Conservation (phyloP, 2,113 vertebrate species). For the Phocoena phocoena region DNA sequence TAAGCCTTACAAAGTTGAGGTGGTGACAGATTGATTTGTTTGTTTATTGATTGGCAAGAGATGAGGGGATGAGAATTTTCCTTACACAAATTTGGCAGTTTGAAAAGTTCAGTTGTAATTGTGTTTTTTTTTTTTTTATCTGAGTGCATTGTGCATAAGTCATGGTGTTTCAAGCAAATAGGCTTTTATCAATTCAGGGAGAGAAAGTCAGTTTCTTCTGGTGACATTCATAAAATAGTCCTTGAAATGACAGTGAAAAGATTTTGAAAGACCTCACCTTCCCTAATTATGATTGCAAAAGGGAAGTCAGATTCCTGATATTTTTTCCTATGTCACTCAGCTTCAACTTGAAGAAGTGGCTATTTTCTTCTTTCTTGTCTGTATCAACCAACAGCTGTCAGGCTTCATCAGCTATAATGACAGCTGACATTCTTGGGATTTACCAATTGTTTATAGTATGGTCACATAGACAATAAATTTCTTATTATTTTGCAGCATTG, state of each 20-base stretch:
- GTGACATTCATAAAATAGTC: background rate
- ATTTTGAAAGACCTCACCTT: background rate
- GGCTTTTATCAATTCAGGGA: background rate
- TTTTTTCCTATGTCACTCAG: background rate
- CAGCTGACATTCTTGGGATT: conserved; percentile 1
- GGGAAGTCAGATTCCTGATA: background rate
- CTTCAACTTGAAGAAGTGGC: background rate
- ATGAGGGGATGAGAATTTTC: background rate
- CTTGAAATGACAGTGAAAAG: background rate
- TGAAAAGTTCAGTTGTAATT: background rate
- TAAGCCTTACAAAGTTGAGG: background rate
- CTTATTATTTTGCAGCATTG: conserved; percentile 66
- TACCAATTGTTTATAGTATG: conserved; percentile 2
- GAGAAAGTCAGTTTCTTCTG: background rate
- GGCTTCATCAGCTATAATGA: background rate
- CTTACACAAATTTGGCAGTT: background rate
- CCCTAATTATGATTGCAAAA: background rate
- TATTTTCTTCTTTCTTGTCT: conserved; percentile 32
- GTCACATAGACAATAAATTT: conserved; percentile 46
- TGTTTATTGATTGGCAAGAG: background rate
- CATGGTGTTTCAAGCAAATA: background rate
- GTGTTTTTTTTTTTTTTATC: conserved; percentile 21
- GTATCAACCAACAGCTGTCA: background rate
- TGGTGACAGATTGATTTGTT: background rate
- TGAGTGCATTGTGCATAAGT: background rate